Evolutionary conservation across 2,113 vertebrate species (phyloP).

Genomic region (Trichomycterus rosablanca): DNA sequence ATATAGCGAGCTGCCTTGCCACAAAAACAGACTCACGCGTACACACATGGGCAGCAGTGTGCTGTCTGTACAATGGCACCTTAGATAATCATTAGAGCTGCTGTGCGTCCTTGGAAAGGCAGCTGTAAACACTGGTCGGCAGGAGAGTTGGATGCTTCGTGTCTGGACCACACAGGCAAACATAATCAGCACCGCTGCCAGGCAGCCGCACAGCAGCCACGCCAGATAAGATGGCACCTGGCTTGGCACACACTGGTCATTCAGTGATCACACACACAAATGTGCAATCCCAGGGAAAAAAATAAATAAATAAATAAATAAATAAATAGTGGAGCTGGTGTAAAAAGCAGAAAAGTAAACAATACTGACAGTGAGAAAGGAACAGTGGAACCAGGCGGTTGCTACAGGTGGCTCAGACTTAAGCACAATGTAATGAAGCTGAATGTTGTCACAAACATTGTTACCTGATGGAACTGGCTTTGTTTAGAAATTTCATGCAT

Average conservation of each 20-base stretch:
- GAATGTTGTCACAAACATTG: too few relatives aligned
- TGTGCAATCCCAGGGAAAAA: slow-evolving; percentile 19
- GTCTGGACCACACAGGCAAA: slow-evolving; percentile 57
- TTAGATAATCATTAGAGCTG: slow-evolving; percentile 63
- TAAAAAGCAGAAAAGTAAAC: slow-evolving; percentile 36
- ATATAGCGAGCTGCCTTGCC: slow-evolving; percentile 28
- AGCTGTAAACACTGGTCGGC: slow-evolving; percentile 34
- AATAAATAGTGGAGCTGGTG: slow-evolving; percentile 20
- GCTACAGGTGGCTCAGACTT: neutral
- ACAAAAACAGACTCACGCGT: slow-evolving; percentile 27
- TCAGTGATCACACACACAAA: slow-evolving; percentile 32
- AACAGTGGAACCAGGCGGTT: slow-evolving; percentile 52
- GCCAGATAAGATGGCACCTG: slow-evolving; percentile 52
- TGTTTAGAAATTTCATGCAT: too few relatives aligned
- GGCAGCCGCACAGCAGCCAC: slow-evolving; percentile 33
- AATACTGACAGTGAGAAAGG: slow-evolving; percentile 51
- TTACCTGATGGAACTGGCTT: too few relatives aligned
- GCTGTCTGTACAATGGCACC: slow-evolving; percentile 53
- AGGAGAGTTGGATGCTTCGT: slow-evolving; percentile 33
- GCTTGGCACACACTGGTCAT: slow-evolving; percentile 49
- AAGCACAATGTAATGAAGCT: neutral
- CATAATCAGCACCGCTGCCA: slow-evolving; percentile 30
- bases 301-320: slow-evolving; percentile 32
- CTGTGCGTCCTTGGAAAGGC: slow-evolving; percentile 29
- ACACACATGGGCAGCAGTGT: slow-evolving; percentile 50